A percentile compares a stretch with the other conserved stretches of the same genome.
phyloP scores from a whole-genome alignment of 1,140 invertebrate genomes.

The Tetramorium alpestre region DNA sequence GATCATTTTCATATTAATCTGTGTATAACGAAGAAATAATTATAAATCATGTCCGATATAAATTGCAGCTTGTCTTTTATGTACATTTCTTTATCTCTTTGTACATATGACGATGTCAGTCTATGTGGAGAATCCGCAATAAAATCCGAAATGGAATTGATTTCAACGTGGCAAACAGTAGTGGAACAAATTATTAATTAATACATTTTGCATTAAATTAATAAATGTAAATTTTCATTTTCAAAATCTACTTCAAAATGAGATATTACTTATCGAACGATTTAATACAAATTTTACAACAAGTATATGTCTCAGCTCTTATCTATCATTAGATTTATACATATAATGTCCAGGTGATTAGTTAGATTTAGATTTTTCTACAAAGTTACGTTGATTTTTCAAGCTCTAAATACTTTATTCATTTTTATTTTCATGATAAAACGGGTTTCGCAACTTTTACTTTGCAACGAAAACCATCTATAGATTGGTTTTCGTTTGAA shows the following conservation, averaged over 20 bases:
- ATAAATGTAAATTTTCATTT: not conserved
- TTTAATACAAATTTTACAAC: conserved; percentile 54
- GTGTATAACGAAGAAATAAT: not conserved
- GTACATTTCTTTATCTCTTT: conserved; percentile 34
- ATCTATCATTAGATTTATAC: not conserved
- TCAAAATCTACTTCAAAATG: not conserved
- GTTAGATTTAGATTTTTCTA: not conserved
- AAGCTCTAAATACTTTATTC: not conserved
- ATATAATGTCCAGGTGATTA: not conserved
- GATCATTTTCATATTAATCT: not conserved
- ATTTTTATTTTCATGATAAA: not conserved
- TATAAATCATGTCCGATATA: conserved; percentile 49
- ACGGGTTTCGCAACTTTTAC: not conserved
- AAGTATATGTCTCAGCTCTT: conserved; percentile 34
- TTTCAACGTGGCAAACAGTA: not conserved
- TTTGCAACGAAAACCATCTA: not conserved
- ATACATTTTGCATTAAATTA: not conserved
- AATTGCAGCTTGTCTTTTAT: conserved; percentile 48
- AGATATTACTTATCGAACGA: not conserved
- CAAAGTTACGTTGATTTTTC: not conserved
- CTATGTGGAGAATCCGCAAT: conserved; percentile 34
- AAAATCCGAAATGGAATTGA: not conserved
- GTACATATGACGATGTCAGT: conserved; percentile 32
- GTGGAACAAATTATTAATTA: not conserved
- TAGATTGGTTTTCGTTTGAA: conserved; percentile 10